Evolutionary conservation across 1,140 invertebrate genomes (phyloP), one percentile per base, ranked within the genome.

Genomic region (Trachelipus rathkii): DNA sequence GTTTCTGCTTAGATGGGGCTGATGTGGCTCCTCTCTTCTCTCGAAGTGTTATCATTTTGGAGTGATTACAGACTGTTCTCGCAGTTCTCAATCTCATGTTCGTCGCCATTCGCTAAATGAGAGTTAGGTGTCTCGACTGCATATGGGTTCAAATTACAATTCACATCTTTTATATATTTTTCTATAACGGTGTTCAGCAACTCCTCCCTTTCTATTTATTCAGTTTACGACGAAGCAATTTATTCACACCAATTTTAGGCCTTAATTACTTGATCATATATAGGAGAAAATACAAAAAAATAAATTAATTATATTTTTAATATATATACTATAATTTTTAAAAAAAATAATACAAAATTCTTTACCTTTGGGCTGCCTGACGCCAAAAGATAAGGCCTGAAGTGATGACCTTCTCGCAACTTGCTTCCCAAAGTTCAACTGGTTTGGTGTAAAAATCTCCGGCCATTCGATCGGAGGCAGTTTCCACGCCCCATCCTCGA

Each of bases 401-500:
- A 95, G 89, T 81, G 92, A 93, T 85, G 92, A 93, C 84, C 93
- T 89, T 84, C 90, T 89, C 82, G 92, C 93, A 77, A 95, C 93
- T 87, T 93, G 92, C 87, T 94, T n/a, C 92, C 93, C 93, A 94
- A 81, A 95, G 88, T 83, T 92, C 91, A 85, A 90, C 88, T 86
- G 92, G 91, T 85, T 92, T 92, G 86, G 90, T 91, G 86, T 92
- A 92, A 83, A 92, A 86, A n/a, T n/a, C 6, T 84, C 91, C 89
- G 77, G 89, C 88, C 84, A 91, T 87, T 85, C 92, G 90, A 82
- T 93, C 91, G 72, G 92, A 90, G 82, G 92, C 90, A 82, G 94
- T 88, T 86, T 93, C 93, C 79, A 90, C 91, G 82, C 93, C 93
- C 93, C 93, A 95, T 83, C 93, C 93, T 83, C 93, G 92, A 85